Evolutionary conservation across 2,113 vertebrate species (phyloP), one percentile per base, ranked within the genome.

Genomic region (Carassius gibelio): DNA sequence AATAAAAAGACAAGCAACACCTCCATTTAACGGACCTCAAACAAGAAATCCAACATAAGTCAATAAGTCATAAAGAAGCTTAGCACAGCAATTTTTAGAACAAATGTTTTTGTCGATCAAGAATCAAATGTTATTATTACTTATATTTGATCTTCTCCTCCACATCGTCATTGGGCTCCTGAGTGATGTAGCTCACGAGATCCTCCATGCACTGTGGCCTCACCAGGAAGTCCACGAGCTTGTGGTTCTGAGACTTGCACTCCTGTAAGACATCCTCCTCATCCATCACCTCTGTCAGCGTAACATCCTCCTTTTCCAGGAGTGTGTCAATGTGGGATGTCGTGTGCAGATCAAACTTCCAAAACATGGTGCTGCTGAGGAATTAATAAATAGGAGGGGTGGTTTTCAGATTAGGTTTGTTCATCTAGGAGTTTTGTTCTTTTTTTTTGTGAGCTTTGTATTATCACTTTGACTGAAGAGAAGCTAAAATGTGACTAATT

Each of bases 291-390:
- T 99, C 98, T 72, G 96, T 97, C 89, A 99, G 94, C 0, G 97
- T 99, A 88, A 99, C 97, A 94, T 99, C 98, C 93, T 99, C 98
- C 94, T 96, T 97, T 86, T 99, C 98, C 85, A 99, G 94, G 89
- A 99, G 96, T 0, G 98, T 98, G 95, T 99, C 98, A 91, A 99
- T 98, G 94, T 99, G 98, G 75, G 98, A 99, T 91, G 98, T 98
- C 66, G 98, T 98, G 92, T 99, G 98, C 85, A 99, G 97, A 93
- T 99, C 98, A 93, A 99, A 99, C 94, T 99, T 99, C 98, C 98
- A 99, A 97, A 99, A 99, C 98, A 99, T 99, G 93, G 93, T 97
- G 96, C 92, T 91, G 95, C 96, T 98, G 78, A 80, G 36, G 42
- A 55, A 85, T 3, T 45, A 76, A 68, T 66, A 88, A 42, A 84